Percentiles rank a stretch among this genome's conserved stretches.
phyloP scores from a whole-genome alignment of 2,113 vertebrate species.

The Dendropsophus ebraccatus region DNA sequence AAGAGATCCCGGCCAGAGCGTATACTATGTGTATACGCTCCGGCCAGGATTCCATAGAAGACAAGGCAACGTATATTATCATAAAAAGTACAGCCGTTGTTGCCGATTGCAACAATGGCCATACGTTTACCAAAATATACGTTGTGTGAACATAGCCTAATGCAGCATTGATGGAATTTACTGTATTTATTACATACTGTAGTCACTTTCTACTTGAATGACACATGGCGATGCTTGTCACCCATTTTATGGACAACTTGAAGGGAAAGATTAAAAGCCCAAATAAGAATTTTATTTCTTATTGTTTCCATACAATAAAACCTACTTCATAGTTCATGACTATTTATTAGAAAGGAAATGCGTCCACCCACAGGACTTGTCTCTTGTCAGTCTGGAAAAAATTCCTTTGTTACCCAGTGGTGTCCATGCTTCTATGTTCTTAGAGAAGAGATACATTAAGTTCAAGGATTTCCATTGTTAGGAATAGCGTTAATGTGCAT shows the following conservation, averaged over 20 bases:
- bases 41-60: too few relatives aligned
- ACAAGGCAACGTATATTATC: too few relatives aligned
- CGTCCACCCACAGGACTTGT: slow-evolving; percentile 13
- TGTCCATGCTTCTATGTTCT: slow-evolving; percentile 18
- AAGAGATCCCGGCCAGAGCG: too few relatives aligned
- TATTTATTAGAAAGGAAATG: slow-evolving; percentile 12
- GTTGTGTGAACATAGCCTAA: too few relatives aligned
- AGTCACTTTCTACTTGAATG: slow-evolving; percentile 17
- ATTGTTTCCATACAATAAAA: slow-evolving; percentile 47
- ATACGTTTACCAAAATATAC: too few relatives aligned
- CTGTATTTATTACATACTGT: background rate
- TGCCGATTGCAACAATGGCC: too few relatives aligned
- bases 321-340: background rate
- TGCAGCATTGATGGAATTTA: background rate
- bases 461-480: slow-evolving; percentile 27
- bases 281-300: slow-evolving; percentile 8
- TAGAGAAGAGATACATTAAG: slow-evolving; percentile 21
- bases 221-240: background rate
- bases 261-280: slow-evolving; percentile 22
- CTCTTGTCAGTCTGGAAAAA: background rate
- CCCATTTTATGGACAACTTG: background rate
- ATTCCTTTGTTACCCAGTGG: slow-evolving; percentile 5
- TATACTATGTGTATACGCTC: too few relatives aligned
- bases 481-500: background rate
- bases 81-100: too few relatives aligned